These are phyloP conservation scores for Ceratosolen solmsi DNA, from an alignment of 1,140 invertebrate genomes.

Conservation along the genomic window DNA sequence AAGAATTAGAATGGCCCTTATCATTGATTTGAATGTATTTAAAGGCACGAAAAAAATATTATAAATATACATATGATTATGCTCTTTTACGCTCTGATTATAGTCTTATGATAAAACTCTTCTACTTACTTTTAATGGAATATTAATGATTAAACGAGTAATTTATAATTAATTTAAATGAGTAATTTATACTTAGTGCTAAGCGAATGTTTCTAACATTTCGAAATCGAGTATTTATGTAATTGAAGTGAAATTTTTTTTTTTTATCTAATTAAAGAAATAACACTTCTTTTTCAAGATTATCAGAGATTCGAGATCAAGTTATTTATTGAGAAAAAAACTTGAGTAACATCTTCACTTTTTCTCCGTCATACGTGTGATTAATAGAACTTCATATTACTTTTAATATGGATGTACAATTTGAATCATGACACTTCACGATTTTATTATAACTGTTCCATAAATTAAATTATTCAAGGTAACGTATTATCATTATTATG, in stretches of 20 bases:
- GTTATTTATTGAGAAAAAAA: not conserved
- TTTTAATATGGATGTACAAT: not conserved
- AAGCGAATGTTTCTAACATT: not conserved
- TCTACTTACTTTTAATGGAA: not conserved
- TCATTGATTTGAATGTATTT: too few relatives aligned
- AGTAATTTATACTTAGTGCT: not conserved
- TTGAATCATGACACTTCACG: not conserved
- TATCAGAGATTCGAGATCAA: not conserved
- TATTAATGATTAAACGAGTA: not conserved
- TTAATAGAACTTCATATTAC: not conserved
- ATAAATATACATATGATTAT: too few relatives aligned
- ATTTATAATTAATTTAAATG: not conserved
- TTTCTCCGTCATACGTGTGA: not conserved
- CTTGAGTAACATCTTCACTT: not conserved
- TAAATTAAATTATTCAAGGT: not conserved
- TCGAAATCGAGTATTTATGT: not conserved
- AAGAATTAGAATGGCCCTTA: too few relatives aligned
- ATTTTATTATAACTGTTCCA: not conserved
- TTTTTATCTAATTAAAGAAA: not conserved
- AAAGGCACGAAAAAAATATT: too few relatives aligned
- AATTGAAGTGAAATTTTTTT: not conserved
- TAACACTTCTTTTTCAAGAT: not conserved
- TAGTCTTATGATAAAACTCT: too few relatives aligned
- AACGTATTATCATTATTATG: not conserved
- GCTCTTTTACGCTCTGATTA: too few relatives aligned